These are phyloP conservation scores for Trematocara zebra DNA, from an alignment of 2,113 vertebrate genomes.

Conservation along the genomic window DNA sequence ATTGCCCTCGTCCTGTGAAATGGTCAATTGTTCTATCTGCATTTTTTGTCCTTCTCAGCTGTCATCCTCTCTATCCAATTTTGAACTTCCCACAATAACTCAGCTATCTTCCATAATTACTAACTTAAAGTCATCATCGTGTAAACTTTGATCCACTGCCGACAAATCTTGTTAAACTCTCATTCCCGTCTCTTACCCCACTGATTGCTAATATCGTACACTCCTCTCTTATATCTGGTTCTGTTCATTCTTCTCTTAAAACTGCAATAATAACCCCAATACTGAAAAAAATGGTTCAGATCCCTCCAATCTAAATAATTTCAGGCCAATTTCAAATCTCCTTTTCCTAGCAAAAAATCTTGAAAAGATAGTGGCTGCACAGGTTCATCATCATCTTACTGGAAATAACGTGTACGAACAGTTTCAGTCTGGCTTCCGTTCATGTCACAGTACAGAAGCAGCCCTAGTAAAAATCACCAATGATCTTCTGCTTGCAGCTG, in stretches of 20 bases:
- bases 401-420: too few species aligned
- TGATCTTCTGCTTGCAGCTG: rapidly evolving
- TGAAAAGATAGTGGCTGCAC: neutral
- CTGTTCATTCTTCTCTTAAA: neutral
- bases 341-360: neutral
- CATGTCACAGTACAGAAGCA: neutral
- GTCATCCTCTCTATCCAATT: neutral
- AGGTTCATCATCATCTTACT: rapidly evolving
- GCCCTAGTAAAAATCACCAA: neutral
- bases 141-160: neutral
- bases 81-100: neutral
- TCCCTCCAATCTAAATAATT: neutral
- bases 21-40: neutral
- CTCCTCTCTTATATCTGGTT: neutral
- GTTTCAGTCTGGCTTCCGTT: too few species aligned
- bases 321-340: neutral
- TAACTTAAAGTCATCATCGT: neutral
- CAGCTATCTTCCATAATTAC: neutral
- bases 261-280: neutral
- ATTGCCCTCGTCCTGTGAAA: neutral
- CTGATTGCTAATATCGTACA: neutral
- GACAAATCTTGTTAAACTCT: neutral
- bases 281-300: rapidly evolving
- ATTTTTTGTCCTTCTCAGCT: neutral
- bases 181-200: neutral